Base-by-base conservation (phyloP, 2,113 vertebrate genomes). In the Cathartes aura region DNA sequence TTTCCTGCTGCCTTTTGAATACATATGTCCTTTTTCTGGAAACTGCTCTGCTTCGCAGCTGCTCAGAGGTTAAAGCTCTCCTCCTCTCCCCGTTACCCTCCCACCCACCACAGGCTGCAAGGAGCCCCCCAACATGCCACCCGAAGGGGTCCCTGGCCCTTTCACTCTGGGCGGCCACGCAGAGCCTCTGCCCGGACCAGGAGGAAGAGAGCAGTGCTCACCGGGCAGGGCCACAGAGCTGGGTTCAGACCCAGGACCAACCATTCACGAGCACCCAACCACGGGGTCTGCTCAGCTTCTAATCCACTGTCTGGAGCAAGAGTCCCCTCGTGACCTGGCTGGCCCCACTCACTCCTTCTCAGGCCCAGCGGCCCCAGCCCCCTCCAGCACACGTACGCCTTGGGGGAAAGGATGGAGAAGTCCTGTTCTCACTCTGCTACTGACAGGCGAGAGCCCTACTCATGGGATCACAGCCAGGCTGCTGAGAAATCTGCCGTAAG, bases 211-310 rank as follows among this genome's bases (percentile, higher is more conserved):
- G 21, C 23, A 36, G 26, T 5, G 36, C 62, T 30, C 53, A 32
- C 11, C 8, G 13, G 36, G 73, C 50, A 38, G 27, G 15, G 42
- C 34, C 29, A 36, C 12, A 11, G n/a, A 19, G 19, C 21, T 7
- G 17, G 15, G 9, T 18, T 68, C 56, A 32, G 64, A 68, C 12
- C 36, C 10, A 8, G 6, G 26, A n/a, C 6, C 26, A 36, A 11
- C 20, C 6, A 3, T 9, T 10, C 36, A 21, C 0, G 5, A 30
- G 32, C 48, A 45, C 45, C 42, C 18, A 8, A 17, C n/a, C 6
- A 7, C 8, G 1, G 40, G 34, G 50, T 34, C 59, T 63, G 21
- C 26, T 74, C 40, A 32, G 68, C 16, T 63, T 45, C 15, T 36
- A 45, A 36, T 15, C 19, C 56, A 30, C 27, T 17, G 3, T 5